Evolutionary conservation across 2,113 vertebrate genomes (phyloP), one percentile per base, ranked within the genome.

Genomic region (Cottus gobio): DNA sequence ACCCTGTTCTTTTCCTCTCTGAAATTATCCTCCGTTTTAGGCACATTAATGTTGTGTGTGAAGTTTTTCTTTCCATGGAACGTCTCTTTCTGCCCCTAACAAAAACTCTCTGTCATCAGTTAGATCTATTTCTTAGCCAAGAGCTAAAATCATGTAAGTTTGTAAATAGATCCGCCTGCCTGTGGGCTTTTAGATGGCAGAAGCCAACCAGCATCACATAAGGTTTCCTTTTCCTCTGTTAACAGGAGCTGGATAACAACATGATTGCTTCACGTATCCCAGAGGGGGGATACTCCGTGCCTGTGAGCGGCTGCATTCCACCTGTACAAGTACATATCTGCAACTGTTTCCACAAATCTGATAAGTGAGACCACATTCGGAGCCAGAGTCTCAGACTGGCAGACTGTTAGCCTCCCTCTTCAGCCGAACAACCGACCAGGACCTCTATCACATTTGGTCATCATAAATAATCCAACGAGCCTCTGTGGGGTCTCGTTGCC

Each of bases 11-110:
- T 87, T 80, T 84, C 71, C 69, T 77, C 54, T 76, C 82, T 92
- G 67, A 88, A 90, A 92, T 92, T 90, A 91, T 67, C 68, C 67
- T 66, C 84, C 4, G 6, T 84, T 90, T 85, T 80, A 81, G 77
- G 83, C 58, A 64, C 83, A 82, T 87, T 91, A 84, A 91, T 86
- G 63, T 39, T 44, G 62, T 75, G 57, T 71, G 60, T 84, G 60
- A 66, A 50, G 54, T 83, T 90, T 87, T 89, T 83, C 79, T 92
- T 84, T 90, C 67, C 68, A 64, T 46, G 39, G 57, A 66, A 80
- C 44, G 26, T 61, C 66, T 85, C 66, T 61, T 50, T 74, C 58
- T 54, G 31, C n/a, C 31, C 72, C 81, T 52, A 26, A 80, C 68
- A 81, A 70, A 68, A 71, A 70, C 22, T 26, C 57, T 72, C 74